Evolutionary conservation across 2,797 vertebrate genomes (phyloP).

Genomic region (Phrynocephalus guinanensis): DNA sequence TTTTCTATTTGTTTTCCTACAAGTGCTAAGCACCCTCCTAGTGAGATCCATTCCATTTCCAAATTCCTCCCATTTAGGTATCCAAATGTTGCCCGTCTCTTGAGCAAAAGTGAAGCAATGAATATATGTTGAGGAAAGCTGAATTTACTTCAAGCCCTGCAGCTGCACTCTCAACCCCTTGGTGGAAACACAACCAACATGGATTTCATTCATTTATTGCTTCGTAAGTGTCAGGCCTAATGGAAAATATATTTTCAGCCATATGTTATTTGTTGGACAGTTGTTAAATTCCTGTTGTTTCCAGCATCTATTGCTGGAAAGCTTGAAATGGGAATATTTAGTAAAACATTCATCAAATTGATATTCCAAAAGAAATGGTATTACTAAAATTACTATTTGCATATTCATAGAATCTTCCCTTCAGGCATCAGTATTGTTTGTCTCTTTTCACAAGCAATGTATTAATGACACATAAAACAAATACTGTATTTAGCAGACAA

Average conservation of each 20-base stretch:
- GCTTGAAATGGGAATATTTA: constrained; percentile 48
- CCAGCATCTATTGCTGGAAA: constrained; percentile 39
- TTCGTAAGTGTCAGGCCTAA: constrained; percentile 64
- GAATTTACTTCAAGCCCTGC: constrained; percentile 63
- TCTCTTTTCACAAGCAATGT: constrained; percentile 57
- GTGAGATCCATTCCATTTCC: constrained; percentile 51
- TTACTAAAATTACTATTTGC: constrained; percentile 60
- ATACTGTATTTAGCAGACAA: constrained; percentile 34
- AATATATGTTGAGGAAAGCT: constrained; percentile 62
- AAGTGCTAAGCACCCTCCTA: constrained; percentile 66
- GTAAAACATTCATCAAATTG: constrained; percentile 68
- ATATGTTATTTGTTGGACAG: constrained; percentile 64
- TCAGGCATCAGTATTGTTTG: constrained; percentile 59
- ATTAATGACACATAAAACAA: constrained; percentile 64
- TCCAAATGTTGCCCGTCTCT: constrained; percentile 56
- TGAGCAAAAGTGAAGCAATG: constrained; percentile 65
- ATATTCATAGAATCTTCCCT: constrained; percentile 58
- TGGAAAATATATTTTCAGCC: constrained; percentile 68
- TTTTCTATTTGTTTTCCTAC: constrained; percentile 69
- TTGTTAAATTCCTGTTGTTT: constrained; percentile 59
- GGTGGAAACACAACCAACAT: constrained; percentile 37
- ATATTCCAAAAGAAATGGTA: constrained; percentile 64
- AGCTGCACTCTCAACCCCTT: constrained; percentile 60
- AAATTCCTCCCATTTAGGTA: constrained; percentile 55
- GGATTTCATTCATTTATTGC: constrained; percentile 71